Base-by-base conservation (phyloP, 1,140 invertebrate genomes). In the Polypedilum pembai region DNA sequence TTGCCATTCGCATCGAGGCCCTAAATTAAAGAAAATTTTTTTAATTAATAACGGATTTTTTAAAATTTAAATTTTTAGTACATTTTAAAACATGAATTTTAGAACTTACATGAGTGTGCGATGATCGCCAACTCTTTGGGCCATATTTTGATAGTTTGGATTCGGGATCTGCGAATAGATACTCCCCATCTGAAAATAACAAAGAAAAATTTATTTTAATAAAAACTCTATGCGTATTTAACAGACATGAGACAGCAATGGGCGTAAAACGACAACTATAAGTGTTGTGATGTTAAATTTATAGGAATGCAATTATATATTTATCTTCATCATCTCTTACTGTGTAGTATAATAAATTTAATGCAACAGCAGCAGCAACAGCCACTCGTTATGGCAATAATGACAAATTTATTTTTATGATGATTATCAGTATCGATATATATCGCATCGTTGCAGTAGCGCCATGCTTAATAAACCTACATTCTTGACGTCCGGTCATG, bases 71-170 rank as follows among this genome's bases (percentile, higher is more conserved):
- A n/a, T n/a, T n/a, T n/a, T n/a, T n/a, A n/a, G n/a, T n/a, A n/a
- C n/a, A n/a, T n/a, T n/a, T n/a, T n/a, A n/a, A n/a, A n/a, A n/a
- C n/a, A n/a, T n/a, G n/a, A n/a, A n/a, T n/a, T n/a, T n/a, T n/a
- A n/a, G n/a, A 69, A 88, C 90, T 91, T 87, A 95, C 94, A 86
- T 94, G 91, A 79, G 93, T 93, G 83, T 93, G 91, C 75, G 94
- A 94, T 76, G 92, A 92, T 82, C 94, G 91, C 94, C 95, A 97
- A 83, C 91, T 92, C 84, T 97, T 97, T 78, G 94, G 93, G 76
- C 94, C 94, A 86, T 96, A 95, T 85, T 97, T 98, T 79, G 92
- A 94, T 78, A 98, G 86, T 85, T 97, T 98, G 85, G 91, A 94
- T 80, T 96, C 94, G 78, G 90, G 89, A 82, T 96, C 94, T 80